These are phyloP conservation scores for Chondrosia reniformis DNA, from an alignment of 37 sponge, comb jelly and placozoan genomes.

Conservation along the genomic window DNA sequence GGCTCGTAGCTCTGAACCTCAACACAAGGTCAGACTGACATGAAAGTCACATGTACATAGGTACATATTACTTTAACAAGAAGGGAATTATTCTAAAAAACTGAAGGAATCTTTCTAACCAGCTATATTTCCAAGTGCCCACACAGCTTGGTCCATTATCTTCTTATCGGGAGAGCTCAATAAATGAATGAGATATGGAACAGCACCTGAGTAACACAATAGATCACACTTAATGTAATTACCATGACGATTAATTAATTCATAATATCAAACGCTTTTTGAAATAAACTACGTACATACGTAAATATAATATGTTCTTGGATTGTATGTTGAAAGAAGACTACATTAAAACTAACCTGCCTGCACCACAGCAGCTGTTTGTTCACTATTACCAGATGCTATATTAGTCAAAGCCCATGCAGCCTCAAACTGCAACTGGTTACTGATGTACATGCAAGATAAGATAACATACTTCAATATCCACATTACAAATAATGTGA, in stretches of 20 bases:
- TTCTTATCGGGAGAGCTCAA: slow-evolving; percentile 55
- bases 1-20: background rate
- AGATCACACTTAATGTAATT: background rate
- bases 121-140: slow-evolving; percentile 97
- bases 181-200: slow-evolving; percentile 78
- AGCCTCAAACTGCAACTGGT: slow-evolving; percentile 90
- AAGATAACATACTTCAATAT: too few relatives aligned
- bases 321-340: too few relatives aligned
- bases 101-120: slow-evolving; percentile 27
- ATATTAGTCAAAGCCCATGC: slow-evolving; percentile 98
- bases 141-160: slow-evolving; percentile 92
- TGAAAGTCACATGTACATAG: background rate
- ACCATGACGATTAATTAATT: background rate
- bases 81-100: background rate
- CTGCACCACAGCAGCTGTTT: slow-evolving; percentile 88
- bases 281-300: background rate
- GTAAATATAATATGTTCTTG: too few relatives aligned
- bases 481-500: too few relatives aligned
- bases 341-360: slow-evolving; percentile 32
- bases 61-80: background rate
- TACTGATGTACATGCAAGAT: too few relatives aligned
- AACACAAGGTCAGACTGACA: background rate
- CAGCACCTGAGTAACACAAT: slow-evolving; percentile 51
- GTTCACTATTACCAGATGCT: slow-evolving; percentile 87
- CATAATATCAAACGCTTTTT: background rate